Evolutionary conservation across 30 jellyfish, hydroid and myxozoan genomes (phyloP), one percentile per base, ranked within the genome.

Genomic region (Rhopilema esculentum): DNA sequence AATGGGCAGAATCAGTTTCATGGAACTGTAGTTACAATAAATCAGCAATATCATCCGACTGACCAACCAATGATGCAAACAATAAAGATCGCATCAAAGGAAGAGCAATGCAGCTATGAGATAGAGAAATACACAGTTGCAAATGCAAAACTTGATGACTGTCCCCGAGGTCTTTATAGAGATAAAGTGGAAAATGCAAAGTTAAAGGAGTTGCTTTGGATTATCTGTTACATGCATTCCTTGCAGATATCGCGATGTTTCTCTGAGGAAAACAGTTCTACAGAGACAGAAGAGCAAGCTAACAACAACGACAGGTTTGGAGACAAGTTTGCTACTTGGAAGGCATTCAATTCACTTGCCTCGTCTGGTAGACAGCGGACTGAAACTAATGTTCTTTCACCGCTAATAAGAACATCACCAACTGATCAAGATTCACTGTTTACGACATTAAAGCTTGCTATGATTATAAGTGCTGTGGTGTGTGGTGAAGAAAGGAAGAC

Each of bases 361-460:
- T 70, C 29, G 81, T 70, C 81, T 70, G 29, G 81, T 70, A 70
- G 81, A 70, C 81, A 70, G 81, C 81, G 29, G 62, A 70, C 81
- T 70, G 81, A 70, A 70, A 70, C 81, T 27, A 22, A 70, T 70
- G 81, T 70, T 28, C 62, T 27, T 70, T 70, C 62, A 22, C 62
- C 15, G 15, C 81, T 70, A 27, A 70, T 70, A 70, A n/a, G n/a
- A n/a, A n/a, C n/a, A n/a, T n/a, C 52, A 8, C 8, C 87, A 76
- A 61, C 22, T 49, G 87, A 76, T 20, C 74, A 4, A 61, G 52
- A 76, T 8, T 76, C 74, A 22, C 68, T 49, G 29, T 76, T 52
- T 61, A 22, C 76, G 12, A 76, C 17, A 28, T 49, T 49, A 61
- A 76, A 61, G 73, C 74, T 23, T 32, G 57, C 77, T 1, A 22